Conservation (phyloP, 2,797 vertebrate genomes). For the Scleropages formosus region DNA sequence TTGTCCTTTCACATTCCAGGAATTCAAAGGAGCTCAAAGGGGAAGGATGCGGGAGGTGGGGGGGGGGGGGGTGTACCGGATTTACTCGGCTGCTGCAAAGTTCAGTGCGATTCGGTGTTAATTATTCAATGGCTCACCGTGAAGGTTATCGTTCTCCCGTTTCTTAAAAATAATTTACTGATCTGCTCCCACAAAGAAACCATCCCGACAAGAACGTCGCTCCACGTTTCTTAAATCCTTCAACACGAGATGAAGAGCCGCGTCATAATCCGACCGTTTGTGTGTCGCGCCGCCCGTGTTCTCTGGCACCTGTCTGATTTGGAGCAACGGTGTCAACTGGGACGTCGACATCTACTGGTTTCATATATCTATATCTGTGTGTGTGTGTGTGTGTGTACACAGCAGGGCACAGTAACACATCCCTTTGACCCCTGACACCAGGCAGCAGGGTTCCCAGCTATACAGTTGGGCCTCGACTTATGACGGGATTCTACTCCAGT, state of each 20-base stretch:
- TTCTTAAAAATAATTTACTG: conserved; percentile 14
- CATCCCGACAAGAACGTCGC: neutral
- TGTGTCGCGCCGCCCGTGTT: neutral
- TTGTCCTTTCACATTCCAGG: neutral
- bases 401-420: too few relatives aligned
- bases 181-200: neutral
- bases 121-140: conserved; percentile 18
- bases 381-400: too few relatives aligned
- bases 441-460: too few relatives aligned
- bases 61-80: neutral
- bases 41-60: too few relatives aligned
- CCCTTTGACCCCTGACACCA: too few relatives aligned
- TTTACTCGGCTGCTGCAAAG: neutral
- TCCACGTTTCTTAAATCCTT: conserved; percentile 9
- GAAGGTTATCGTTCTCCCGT: neutral
- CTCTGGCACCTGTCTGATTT: neutral
- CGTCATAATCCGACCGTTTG: neutral
- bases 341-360: neutral
- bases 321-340: neutral
- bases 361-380: too few relatives aligned
- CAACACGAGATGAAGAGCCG: neutral
- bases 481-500: too few relatives aligned
- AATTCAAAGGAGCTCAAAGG: neutral
- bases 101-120: neutral
- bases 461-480: too few relatives aligned